Evolutionary conservation across 2,113 vertebrate species (phyloP).

Genomic region (Piprites chloris): DNA sequence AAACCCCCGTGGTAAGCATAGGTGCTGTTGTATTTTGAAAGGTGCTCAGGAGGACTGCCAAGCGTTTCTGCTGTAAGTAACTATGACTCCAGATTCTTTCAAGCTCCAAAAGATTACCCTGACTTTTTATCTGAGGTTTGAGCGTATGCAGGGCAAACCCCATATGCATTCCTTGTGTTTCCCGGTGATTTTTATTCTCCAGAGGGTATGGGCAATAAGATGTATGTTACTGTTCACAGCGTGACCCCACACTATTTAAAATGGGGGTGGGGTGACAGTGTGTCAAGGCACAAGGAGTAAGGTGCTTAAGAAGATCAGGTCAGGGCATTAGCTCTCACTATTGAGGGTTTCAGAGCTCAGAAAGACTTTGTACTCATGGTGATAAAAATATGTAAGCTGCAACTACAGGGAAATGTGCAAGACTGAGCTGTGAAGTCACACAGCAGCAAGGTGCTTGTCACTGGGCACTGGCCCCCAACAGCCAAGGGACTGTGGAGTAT

Average conservation of each 20-base stretch:
- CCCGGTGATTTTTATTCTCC: background rate
- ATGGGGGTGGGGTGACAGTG: background rate
- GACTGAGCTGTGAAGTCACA: background rate
- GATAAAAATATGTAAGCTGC: background rate
- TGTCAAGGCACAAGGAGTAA: background rate
- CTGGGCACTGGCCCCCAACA: accelerated
- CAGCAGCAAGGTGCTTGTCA: background rate
- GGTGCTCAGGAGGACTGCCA: background rate
- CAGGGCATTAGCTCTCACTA: background rate
- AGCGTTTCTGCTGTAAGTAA: background rate
- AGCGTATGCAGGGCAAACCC: background rate
- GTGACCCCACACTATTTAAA: background rate
- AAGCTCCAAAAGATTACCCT: background rate
- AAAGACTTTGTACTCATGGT: background rate
- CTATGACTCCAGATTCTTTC: background rate
- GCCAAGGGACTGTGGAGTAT: no score
- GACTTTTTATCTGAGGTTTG: background rate
- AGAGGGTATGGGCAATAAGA: background rate
- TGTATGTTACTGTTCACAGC: background rate
- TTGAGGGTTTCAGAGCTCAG: background rate
- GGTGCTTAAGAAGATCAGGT: background rate
- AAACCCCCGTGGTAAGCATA: background rate
- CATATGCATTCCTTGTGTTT: background rate
- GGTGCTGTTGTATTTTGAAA: background rate
- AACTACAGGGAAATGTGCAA: background rate